Evolutionary conservation across 2,888 invertebrate species (phyloP).

Genomic region (Exocentrus adspersus): DNA sequence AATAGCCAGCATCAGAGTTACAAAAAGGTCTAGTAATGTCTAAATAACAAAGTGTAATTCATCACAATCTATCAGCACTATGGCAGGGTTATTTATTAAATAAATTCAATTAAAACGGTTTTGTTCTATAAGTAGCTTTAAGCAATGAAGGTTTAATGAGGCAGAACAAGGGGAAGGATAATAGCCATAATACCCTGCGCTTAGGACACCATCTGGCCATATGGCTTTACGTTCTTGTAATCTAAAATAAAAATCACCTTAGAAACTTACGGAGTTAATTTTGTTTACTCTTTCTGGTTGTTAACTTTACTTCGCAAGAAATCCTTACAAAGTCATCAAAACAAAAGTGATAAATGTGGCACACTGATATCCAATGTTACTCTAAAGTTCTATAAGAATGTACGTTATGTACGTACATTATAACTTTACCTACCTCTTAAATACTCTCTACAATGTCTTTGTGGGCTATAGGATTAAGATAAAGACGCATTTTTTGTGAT

Average conservation of each 20-base stretch:
- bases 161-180: constrained; percentile 19
- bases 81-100: constrained; percentile 45
- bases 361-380: too few relatives aligned
- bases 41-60: constrained; percentile 27
- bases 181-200: constrained; percentile 18
- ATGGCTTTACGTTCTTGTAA: constrained; percentile 2
- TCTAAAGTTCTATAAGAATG: too few relatives aligned
- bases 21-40: constrained; percentile 7
- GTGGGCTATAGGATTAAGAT: too few relatives aligned
- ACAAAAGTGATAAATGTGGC: too few relatives aligned
- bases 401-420: too few relatives aligned
- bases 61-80: constrained; percentile 41
- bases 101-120: constrained; percentile 39
- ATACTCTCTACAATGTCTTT: too few relatives aligned
- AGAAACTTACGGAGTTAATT: neutral
- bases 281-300: neutral
- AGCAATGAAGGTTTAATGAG: constrained; percentile 21
- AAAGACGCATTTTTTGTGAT: too few relatives aligned
- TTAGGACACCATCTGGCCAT: constrained; percentile 21
- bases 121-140: constrained; percentile 15
- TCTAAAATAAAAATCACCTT: constrained; percentile 3
- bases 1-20: constrained; percentile 16
- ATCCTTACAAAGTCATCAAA: neutral
- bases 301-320: neutral
- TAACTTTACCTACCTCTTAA: too few relatives aligned